Percentiles rank a stretch among this genome's conserved stretches.
Conservation (phyloP, 2,113 vertebrate species). For the Dermatemys mawii region DNA sequence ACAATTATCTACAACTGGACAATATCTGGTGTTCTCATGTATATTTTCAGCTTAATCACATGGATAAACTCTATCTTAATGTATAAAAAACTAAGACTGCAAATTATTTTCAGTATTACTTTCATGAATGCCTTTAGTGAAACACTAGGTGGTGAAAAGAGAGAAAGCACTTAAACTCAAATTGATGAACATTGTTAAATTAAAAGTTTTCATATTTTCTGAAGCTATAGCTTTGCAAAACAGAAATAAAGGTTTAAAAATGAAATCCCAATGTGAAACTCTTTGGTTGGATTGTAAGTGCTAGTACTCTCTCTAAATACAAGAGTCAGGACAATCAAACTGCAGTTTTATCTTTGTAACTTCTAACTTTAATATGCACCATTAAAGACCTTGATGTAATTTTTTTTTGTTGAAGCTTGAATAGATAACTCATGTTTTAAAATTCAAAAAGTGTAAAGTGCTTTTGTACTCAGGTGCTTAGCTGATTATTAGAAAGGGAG, state of each 20-base stretch:
- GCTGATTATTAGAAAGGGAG: neutral
- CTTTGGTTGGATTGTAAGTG: slow-evolving; percentile 80
- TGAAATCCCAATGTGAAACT: slow-evolving; percentile 59
- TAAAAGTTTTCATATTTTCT: neutral
- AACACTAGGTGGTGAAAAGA: slow-evolving; percentile 31
- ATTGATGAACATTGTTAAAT: slow-evolving; percentile 16
- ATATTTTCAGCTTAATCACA: slow-evolving; percentile 13
- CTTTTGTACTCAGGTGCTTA: neutral
- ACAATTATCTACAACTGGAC: slow-evolving; percentile 59
- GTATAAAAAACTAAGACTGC: neutral
- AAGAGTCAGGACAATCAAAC: slow-evolving; percentile 52
- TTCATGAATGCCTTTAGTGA: neutral
- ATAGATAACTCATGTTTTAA: neutral
- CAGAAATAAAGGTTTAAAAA: slow-evolving; percentile 49
- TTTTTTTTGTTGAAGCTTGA: neutral
- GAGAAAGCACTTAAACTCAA: slow-evolving; percentile 45
- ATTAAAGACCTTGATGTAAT: neutral
- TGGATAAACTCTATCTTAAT: slow-evolving; percentile 7
- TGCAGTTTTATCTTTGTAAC: slow-evolving; percentile 11
- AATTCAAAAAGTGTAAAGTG: neutral
- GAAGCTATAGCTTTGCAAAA: slow-evolving; percentile 38
- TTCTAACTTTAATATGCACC: neutral
- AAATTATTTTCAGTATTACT: slow-evolving; percentile 37
- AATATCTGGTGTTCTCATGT: neutral
- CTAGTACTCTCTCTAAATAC: slow-evolving; percentile 57